Base-by-base conservation (phyloP, 2,888 invertebrate genomes). In the Digitonthophagus gazella region DNA sequence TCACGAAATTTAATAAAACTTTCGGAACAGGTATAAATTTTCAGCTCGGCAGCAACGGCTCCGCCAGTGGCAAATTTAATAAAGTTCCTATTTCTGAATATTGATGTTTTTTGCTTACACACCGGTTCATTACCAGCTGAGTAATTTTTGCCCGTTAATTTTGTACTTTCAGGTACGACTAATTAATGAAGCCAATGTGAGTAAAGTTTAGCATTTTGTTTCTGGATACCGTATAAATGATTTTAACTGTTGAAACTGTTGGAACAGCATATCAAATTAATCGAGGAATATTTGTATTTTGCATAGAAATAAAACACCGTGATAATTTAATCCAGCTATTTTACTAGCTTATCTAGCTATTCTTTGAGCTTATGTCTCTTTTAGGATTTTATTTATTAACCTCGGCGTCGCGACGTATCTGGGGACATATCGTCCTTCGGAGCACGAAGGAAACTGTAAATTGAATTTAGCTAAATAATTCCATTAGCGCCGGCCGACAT, bases 391-490 rank as follows among this genome's bases (percentile, higher is more conserved):
- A 44, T 44, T 44, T 44, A 44, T 44, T 44, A 44, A 44, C 6
- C 8, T 44, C 11, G n/a, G n/a, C 11, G 28, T 44, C 28, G 28
- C 28, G 11, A 44, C 28, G 28, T 5, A 44, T 8, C 28, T 8
- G 18, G 18, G 16, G 61, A 20, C 20, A 20, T 61, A 61, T 61
- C 61, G 61, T 20, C 61, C 61, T 18, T 61, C 61, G 61, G 6
- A 44, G 28, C 28, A 61, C 61, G 19, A 20, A 61, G 61, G 61
- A 61, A 61, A 61, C 61, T 69, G 68, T 65, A 72, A 71, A 71
- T 72, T 71, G 68, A 71, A 72, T 71, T 72, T 68, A 18, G 70
- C 71, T 72, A 71, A 71, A 72, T 72, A 72, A 72, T 72, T 72
- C 72, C 69, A 72, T 72, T 71, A 72, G 67, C 64, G 70, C 67